phyloP scores from a whole-genome alignment of 2,113 vertebrate genomes.

The Oryzias woworae region DNA sequence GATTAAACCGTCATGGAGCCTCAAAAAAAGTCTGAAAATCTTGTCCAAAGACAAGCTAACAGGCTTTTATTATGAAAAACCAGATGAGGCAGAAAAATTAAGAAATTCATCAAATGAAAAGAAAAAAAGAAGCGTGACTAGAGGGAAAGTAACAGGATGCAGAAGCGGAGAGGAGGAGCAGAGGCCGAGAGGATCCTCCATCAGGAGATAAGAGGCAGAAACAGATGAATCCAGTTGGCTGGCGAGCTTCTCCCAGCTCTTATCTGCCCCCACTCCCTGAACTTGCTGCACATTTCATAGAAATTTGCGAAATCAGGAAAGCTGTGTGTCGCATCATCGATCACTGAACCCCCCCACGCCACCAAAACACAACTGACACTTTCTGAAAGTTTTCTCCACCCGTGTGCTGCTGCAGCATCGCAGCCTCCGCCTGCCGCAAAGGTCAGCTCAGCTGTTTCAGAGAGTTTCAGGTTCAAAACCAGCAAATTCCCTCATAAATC shows the following conservation, averaged over 20 bases:
- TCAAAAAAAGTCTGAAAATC: no score
- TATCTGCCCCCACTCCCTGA: conserved; percentile 69
- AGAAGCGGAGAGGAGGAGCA: conserved; percentile 1
- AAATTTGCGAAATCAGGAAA: conserved; percentile 75
- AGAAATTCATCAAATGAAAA: conserved; percentile 12
- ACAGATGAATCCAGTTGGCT: conserved; percentile 73
- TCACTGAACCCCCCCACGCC: conserved; percentile 62
- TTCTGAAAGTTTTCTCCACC: conserved; percentile 34
- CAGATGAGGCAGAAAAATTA: not conserved
- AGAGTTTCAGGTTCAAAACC: not conserved
- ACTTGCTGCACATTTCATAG: conserved; percentile 69
- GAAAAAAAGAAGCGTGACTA: conserved; percentile 12
- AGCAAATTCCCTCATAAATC: not conserved
- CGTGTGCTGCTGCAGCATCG: conserved; percentile 19
- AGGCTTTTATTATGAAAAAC: no score
- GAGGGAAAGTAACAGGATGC: conserved; percentile 11
- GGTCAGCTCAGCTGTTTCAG: conserved; percentile 28
- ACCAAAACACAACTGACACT: conserved; percentile 62
- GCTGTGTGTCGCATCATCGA: conserved; percentile 46
- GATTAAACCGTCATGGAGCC: no score
- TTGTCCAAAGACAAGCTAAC: no score
- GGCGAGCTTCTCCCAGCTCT: conserved; percentile 49
- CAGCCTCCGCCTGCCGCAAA: conserved; percentile 22
- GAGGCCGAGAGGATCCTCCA: conserved; percentile 35
- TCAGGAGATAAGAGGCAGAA: conserved; percentile 75